These are phyloP conservation scores for Chiroxiphia lanceolata DNA, from an alignment of 2,797 vertebrate species.

Conservation along the genomic window DNA sequence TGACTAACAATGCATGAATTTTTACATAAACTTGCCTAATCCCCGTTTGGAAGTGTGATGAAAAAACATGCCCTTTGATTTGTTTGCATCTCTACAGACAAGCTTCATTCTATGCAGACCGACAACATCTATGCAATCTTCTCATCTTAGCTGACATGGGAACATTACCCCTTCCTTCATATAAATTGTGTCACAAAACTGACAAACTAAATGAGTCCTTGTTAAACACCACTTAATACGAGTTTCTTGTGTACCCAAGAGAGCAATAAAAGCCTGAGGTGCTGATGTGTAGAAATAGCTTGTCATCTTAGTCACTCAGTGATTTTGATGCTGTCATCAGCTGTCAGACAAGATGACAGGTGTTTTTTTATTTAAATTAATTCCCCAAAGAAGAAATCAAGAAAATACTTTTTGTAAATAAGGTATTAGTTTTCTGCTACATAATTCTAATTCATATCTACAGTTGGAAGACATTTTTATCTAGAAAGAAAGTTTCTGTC, in stretches of 20 bases:
- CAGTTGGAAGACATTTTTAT: not conserved
- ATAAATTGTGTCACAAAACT: constrained; percentile 24
- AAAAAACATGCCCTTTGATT: constrained; percentile 24
- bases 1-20: not conserved
- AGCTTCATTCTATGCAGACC: not conserved
- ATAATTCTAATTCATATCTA: not conserved
- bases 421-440: not conserved
- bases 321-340: constrained; percentile 37
- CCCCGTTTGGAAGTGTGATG: not conserved
- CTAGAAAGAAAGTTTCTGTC: not conserved
- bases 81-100: constrained; percentile 4
- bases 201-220: constrained; percentile 45
- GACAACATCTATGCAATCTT: constrained; percentile 8
- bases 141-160: not conserved
- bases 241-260: constrained; percentile 15
- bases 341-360: constrained; percentile 33
- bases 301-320: constrained; percentile 39
- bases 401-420: constrained; percentile 14
- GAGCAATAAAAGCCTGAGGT: constrained; percentile 33
- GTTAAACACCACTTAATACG: constrained; percentile 29
- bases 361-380: constrained; percentile 47
- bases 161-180: constrained; percentile 16
- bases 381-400: constrained; percentile 13
- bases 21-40: constrained; percentile 22
- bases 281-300: constrained; percentile 14